A percentile compares a stretch with the other conserved stretches of the same genome.
Conservation (phyloP, 1,140 invertebrate genomes). For the Calycopis cecrops region DNA sequence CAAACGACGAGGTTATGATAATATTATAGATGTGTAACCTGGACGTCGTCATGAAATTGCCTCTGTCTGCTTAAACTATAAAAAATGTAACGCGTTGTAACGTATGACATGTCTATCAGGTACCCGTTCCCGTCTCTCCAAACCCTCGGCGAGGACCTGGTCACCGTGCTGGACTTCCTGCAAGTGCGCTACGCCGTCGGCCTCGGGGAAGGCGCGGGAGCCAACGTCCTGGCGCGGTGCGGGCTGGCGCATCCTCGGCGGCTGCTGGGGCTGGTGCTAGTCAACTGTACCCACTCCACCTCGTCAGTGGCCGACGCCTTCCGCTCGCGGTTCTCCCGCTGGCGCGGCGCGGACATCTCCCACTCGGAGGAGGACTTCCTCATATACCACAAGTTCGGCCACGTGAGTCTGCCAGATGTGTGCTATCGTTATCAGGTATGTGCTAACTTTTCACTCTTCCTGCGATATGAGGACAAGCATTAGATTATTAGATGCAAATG, state of each 20-base stretch:
- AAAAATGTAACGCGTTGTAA: no score
- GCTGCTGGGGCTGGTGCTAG: conserved; percentile 84
- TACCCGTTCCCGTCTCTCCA: conserved; percentile 90
- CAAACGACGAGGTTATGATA: no score
- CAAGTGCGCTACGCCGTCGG: conserved; percentile 87
- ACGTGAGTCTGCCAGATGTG: conserved; percentile 80
- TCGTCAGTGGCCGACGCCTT: conserved; percentile 92
- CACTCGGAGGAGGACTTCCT: conserved; percentile 89
- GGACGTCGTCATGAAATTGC: no score
- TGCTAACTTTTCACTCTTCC: conserved; percentile 30
- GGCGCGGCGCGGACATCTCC: conserved; percentile 83
- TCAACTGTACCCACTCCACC: conserved; percentile 92
- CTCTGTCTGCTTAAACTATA: no score
- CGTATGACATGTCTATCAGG: conserved; percentile 50
- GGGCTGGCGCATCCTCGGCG: conserved; percentile 86
- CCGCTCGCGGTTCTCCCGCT: conserved; percentile 88
- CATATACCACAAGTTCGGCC: conserved; percentile 93
- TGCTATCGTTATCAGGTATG: conserved; percentile 57
- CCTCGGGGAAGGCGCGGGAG: conserved; percentile 92
- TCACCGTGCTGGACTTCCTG: conserved; percentile 87
- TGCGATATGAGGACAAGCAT: conserved; percentile 21
- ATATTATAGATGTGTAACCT: no score
- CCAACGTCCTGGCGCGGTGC: conserved; percentile 91
- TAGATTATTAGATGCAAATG: no score
- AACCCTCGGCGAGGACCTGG: conserved; percentile 88